A percentile compares a stretch with the other conserved stretches of the same genome.
These are phyloP conservation scores for Endotricha flammealis DNA, from an alignment of 2,888 invertebrate species.

Conservation along the genomic window DNA sequence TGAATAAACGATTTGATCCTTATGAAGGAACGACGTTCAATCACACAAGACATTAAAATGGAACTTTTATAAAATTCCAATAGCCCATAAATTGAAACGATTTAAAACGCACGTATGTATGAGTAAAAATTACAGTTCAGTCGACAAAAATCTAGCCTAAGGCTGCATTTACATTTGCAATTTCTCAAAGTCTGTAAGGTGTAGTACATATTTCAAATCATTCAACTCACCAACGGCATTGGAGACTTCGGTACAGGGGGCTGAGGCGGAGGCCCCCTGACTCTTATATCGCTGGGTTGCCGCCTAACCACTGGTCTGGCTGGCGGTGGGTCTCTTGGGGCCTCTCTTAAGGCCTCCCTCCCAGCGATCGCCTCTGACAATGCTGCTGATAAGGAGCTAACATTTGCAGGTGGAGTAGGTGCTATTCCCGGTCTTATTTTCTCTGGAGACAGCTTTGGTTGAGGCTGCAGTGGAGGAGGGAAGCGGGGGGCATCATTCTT, in stretches of 20 bases:
- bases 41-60: too few species aligned
- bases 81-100: too few species aligned
- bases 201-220: not conserved
- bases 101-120: too few species aligned
- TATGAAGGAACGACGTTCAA: too few species aligned
- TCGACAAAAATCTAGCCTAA: too few species aligned
- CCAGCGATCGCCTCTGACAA: conserved; percentile 55
- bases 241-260: conserved; percentile 85
- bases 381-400: conserved; percentile 57
- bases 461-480: conserved; percentile 47
- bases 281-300: conserved; percentile 59
- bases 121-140: too few species aligned
- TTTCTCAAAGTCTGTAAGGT: too few species aligned
- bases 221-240: conserved; percentile 77
- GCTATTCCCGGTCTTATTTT: conserved; percentile 39
- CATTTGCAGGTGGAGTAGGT: conserved; percentile 35
- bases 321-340: conserved; percentile 37
- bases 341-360: conserved; percentile 58
- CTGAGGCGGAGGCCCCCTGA: conserved; percentile 88
- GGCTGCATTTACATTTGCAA: too few species aligned
- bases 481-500: conserved; percentile 55
- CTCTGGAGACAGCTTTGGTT: conserved; percentile 53
- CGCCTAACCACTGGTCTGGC: conserved; percentile 47
- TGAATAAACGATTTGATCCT: too few species aligned
- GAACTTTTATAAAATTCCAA: too few species aligned